These are phyloP conservation scores for Parotocinclus haroldoi DNA, from an alignment of 2,797 vertebrate species.

Conservation along the genomic window DNA sequence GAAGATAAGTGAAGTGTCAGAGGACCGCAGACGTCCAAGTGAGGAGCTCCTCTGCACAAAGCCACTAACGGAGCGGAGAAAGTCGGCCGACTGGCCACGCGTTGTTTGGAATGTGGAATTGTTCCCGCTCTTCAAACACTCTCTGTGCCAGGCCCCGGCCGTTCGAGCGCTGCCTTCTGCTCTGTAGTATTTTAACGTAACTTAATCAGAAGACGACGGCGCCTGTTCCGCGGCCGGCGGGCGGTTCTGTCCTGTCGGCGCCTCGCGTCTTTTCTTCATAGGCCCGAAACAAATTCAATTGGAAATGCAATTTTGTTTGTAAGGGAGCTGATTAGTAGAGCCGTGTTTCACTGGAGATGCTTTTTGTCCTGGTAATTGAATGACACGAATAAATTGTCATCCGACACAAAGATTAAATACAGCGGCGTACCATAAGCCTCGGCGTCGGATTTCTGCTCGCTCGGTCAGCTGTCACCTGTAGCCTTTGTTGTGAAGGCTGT, in stretches of 20 bases:
- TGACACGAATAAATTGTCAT: constrained; percentile 54
- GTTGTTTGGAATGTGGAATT: constrained; percentile 43
- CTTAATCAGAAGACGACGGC: constrained; percentile 41
- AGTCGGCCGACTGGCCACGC: constrained; percentile 26
- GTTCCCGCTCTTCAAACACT: constrained; percentile 39
- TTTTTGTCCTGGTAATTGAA: constrained; percentile 51
- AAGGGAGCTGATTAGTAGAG: constrained; percentile 49
- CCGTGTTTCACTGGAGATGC: constrained; percentile 45
- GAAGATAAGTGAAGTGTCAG: constrained; percentile 50
- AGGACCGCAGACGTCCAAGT: constrained; percentile 27
- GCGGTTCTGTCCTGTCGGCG: constrained; percentile 25
- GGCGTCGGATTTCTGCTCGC: constrained; percentile 7
- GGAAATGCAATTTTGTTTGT: constrained; percentile 56
- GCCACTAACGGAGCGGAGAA: constrained; percentile 14
- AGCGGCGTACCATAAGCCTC: constrained; percentile 35
- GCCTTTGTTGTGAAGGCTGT: neutral
- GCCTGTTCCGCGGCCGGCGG: constrained; percentile 10
- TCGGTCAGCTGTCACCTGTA: constrained; percentile 36
- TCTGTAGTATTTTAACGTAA: constrained; percentile 46
- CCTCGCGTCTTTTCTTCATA: constrained; percentile 8
- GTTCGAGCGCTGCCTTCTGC: constrained; percentile 29
- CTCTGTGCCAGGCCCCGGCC: constrained; percentile 19
- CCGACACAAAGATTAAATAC: constrained; percentile 51
- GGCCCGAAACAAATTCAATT: constrained; percentile 53
- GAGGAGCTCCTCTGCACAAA: constrained; percentile 27